These are phyloP conservation scores for Nymphalis c-album DNA, from an alignment of 2,888 invertebrate genomes.

Conservation along the genomic window DNA sequence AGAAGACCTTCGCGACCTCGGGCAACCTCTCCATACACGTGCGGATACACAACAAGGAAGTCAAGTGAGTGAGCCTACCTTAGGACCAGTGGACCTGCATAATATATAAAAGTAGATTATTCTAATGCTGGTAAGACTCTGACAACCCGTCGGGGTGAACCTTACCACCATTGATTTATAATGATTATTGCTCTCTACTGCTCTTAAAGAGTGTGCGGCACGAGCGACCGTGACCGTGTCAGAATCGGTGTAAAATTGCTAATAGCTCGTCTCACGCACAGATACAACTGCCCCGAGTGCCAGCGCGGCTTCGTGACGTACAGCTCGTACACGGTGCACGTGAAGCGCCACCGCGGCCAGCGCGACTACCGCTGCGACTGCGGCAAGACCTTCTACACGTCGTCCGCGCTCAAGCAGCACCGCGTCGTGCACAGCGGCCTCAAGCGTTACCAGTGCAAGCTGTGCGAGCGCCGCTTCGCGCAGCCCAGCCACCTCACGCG, in stretches of 20 bases:
- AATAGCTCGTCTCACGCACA: conserved; percentile 36
- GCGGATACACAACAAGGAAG: conserved; percentile 73
- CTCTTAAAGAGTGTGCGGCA: too few relatives aligned
- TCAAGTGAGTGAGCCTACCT: conserved; percentile 53
- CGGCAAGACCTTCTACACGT: conserved; percentile 74
- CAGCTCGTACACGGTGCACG: conserved; percentile 69
- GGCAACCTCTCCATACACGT: conserved; percentile 74
- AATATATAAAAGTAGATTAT: too few relatives aligned
- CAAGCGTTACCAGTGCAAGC: conserved; percentile 72
- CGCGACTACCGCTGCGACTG: conserved; percentile 73
- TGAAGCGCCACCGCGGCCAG: conserved; percentile 73
- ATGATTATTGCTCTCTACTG: too few relatives aligned
- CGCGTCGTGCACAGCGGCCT: conserved; percentile 73
- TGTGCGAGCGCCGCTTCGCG: conserved; percentile 71
- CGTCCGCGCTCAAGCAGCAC: conserved; percentile 72
- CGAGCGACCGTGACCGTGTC: too few relatives aligned
- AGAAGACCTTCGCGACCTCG: conserved; percentile 72
- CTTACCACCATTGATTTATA: too few relatives aligned
- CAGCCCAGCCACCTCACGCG: conserved; percentile 71
- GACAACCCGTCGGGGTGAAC: too few relatives aligned
- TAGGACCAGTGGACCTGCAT: too few relatives aligned
- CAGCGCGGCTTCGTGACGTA: conserved; percentile 71
- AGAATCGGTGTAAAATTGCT: too few relatives aligned
- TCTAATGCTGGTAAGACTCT: too few relatives aligned
- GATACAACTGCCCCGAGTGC: conserved; percentile 71